Conservation (phyloP, 2,113 vertebrate genomes). For the Cyphomyrus discorhynchus region DNA sequence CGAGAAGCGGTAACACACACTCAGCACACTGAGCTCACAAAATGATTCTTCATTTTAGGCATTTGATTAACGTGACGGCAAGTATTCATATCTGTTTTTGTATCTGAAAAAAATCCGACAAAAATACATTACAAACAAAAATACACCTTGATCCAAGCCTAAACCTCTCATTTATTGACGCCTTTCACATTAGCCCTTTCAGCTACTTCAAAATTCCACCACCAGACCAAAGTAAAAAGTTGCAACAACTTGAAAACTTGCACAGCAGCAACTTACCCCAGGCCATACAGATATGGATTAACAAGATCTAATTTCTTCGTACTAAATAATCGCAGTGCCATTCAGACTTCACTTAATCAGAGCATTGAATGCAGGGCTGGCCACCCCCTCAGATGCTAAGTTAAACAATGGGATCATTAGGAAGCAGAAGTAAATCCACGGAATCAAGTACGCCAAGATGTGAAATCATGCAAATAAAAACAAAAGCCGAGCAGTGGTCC, state of each 20-base stretch:
- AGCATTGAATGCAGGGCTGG: background rate
- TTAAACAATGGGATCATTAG: slow-evolving; percentile 15
- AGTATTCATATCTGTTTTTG: background rate
- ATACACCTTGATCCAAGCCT: background rate
- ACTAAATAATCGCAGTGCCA: background rate
- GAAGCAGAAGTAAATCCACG: slow-evolving; percentile 4
- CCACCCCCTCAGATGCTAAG: background rate
- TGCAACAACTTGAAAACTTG: background rate
- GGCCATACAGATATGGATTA: background rate
- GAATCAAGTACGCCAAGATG: background rate
- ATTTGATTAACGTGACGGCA: background rate
- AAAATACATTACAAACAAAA: background rate
- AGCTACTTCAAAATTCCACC: background rate
- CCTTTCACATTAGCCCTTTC: background rate
- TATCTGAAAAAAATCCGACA: background rate
- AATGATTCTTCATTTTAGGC: background rate
- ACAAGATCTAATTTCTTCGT: background rate
- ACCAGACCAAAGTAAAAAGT: background rate
- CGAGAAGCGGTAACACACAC: background rate
- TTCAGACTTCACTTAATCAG: background rate
- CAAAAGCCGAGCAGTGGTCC: background rate
- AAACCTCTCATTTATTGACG: background rate
- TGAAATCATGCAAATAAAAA: slow-evolving; percentile 10
- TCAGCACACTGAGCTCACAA: background rate
- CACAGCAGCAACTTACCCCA: background rate